Conservation (phyloP, 2,113 vertebrate species). For the Australoheros scitulus region DNA sequence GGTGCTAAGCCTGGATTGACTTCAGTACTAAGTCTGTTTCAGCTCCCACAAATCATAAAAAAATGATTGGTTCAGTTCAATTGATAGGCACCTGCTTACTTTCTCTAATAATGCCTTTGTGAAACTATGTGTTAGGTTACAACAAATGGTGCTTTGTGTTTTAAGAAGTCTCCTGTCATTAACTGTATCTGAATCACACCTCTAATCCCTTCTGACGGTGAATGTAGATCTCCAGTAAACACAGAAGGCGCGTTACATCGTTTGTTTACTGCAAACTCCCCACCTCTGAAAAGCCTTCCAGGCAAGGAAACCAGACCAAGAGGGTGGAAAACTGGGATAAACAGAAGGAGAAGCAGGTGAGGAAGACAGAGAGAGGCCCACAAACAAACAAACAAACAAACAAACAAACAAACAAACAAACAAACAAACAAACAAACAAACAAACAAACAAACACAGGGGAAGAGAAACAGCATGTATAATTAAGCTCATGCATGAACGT, state of each 20-base stretch:
- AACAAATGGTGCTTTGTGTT: background rate
- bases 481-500: conserved; percentile 27
- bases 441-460: background rate
- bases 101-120: background rate
- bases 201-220: background rate
- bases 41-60: background rate
- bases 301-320: background rate
- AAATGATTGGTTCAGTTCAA: too few relatives aligned
- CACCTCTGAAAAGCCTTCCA: background rate
- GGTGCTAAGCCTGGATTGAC: background rate
- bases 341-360: conserved; percentile 20
- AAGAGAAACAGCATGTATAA: conserved; percentile 28
- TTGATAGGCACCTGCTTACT: too few relatives aligned
- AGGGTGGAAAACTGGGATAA: conserved; percentile 1
- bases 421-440: too few relatives aligned
- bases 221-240: background rate
- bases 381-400: background rate
- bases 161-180: background rate
- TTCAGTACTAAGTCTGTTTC: background rate
- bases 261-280: conserved; percentile 26
- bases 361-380: background rate
- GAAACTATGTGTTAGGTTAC: background rate
- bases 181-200: background rate
- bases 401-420: too few relatives aligned
- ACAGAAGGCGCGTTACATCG: background rate